phyloP scores from a whole-genome alignment of 2,888 invertebrate species.

The Cheilosia impressa region DNA sequence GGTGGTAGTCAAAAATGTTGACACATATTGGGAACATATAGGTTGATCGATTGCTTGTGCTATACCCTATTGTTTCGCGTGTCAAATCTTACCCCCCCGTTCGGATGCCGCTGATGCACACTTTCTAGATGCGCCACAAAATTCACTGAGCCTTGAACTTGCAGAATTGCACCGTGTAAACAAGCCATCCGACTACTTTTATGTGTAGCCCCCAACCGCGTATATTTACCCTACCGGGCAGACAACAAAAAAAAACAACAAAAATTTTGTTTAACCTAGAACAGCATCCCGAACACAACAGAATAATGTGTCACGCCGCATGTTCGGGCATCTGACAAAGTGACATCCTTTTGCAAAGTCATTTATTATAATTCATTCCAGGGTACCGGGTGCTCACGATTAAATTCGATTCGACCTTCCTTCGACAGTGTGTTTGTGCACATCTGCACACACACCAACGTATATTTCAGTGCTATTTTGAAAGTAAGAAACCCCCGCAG shows the following conservation, averaged over 20 bases:
- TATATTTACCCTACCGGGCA: slow-evolving; percentile 23
- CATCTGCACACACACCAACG: slow-evolving; percentile 3
- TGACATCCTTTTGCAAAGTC: slow-evolving; percentile 70
- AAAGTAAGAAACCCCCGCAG: slow-evolving; percentile 49
- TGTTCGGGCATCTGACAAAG: slow-evolving; percentile 70
- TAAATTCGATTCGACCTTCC: slow-evolving; percentile 65
- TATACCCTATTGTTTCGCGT: slow-evolving; percentile 4
- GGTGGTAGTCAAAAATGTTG: neutral
- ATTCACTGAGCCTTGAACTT: no score
- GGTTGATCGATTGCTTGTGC: neutral
- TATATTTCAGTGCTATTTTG: slow-evolving; percentile 37
- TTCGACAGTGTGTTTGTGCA: slow-evolving; percentile 23
- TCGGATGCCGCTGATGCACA: no score
- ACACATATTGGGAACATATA: neutral
- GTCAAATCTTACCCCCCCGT: no score
- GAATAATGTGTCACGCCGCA: slow-evolving; percentile 72
- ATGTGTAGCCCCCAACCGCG: neutral
- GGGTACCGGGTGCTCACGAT: slow-evolving; percentile 42
- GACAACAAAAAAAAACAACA: neutral
- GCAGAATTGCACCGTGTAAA: no score
- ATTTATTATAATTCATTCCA: slow-evolving; percentile 72
- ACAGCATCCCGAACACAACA: slow-evolving; percentile 52
- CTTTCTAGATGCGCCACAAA: no score
- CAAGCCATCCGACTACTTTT: neutral
- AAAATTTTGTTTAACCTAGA: slow-evolving; percentile 41